Base-by-base conservation (phyloP, 2,113 vertebrate species). In the Apistogramma diplotaenia region DNA sequence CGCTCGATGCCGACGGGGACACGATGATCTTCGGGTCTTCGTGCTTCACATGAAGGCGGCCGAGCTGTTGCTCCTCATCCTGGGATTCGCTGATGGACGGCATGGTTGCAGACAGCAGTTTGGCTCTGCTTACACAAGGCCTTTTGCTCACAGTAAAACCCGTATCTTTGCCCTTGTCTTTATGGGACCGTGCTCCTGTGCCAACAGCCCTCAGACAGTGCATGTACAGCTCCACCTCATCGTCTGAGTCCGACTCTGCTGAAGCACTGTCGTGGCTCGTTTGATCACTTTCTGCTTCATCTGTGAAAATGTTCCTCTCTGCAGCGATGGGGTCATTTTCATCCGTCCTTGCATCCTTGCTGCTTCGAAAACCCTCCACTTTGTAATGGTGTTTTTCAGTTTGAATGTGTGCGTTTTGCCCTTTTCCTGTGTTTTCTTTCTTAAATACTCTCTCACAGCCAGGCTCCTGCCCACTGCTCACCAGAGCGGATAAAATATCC, bases 151-250 rank as follows among this genome's bases (percentile, higher is more conserved):
- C 55, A 25, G 27, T 72, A 1, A 79, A 79, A 6, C 46, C 59
- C 5, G 31, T 4, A 2, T 76, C 78, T 74, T 62, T 85, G 65
- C 4, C 62, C 21, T n/a, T 54, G 55, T 81, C 88, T 31, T 71
- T 79, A 2, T 25, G 23, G 54, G 73, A 40, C 78, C 56, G 83
- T 0, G n/a, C 3, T 13, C 65, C 62, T 1, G 76, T 8, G 7
- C 93, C 87, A 8, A 86, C 86, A 1, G 82, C 92, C 59, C 87
- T 92, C 77, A 96, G 89, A 55, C 93, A 92, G 80, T 82, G 91
- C 83, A 95, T 87, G 88, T 94, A 94, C 72, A 95, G 37, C 67
- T 94, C 93, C 89, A 96, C 93, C 84, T 95, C 94, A 7, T 96
- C 94, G 13, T 93, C 95, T 1, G 89, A 93, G 75, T 90, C 84